Percentiles rank a stretch among this genome's conserved stretches.
phyloP scores from a whole-genome alignment of 2,888 invertebrate genomes.

The Rhopalosiphum nymphaeae region DNA sequence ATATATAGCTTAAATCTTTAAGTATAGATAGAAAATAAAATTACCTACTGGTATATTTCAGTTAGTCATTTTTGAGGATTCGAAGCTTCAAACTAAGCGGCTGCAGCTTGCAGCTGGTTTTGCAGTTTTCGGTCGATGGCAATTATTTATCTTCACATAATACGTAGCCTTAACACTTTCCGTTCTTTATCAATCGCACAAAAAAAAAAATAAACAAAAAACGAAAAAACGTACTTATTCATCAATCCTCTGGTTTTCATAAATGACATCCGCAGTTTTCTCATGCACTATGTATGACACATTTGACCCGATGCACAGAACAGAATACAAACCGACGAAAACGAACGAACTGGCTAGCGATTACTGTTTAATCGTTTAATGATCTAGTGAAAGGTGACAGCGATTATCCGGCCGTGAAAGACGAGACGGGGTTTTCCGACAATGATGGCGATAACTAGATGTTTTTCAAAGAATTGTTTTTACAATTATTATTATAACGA shows the following conservation, averaged over 20 bases:
- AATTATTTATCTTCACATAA: not conserved
- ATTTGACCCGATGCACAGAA: not conserved
- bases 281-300: not conserved
- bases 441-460: not conserved
- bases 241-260: not conserved
- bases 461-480: not conserved
- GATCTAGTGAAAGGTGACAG: too few species aligned
- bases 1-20: not conserved
- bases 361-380: not conserved
- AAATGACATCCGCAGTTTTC: not conserved
- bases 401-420: not conserved
- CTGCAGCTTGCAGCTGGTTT: not conserved
- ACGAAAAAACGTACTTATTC: not conserved
- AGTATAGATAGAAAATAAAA: not conserved
- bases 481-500: not conserved
- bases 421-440: not conserved
- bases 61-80: not conserved
- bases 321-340: not conserved
- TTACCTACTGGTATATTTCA: not conserved
- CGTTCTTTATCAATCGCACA: not conserved
- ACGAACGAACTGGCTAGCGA: not conserved
- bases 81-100: not conserved
- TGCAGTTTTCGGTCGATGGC: not conserved
- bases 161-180: not conserved
- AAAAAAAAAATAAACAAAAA: not conserved